Percentiles rank a stretch among this genome's conserved stretches.
phyloP scores from a whole-genome alignment of 2,888 invertebrate genomes.

The Paralinhomoeus sp. region DNA sequence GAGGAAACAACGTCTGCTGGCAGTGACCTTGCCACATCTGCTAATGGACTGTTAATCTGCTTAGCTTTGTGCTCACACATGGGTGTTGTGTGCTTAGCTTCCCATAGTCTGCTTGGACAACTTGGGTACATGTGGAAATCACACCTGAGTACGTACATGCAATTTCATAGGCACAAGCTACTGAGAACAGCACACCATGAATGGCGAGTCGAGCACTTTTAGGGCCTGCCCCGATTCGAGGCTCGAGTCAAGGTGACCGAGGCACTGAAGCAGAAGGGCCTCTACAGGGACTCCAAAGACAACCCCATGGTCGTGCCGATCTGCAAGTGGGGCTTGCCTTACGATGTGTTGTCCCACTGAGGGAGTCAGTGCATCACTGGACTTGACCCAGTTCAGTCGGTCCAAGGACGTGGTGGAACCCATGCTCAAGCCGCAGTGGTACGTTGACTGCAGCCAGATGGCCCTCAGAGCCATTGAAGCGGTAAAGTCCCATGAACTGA shows the following conservation, averaged over 20 bases:
- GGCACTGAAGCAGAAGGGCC: conserved; percentile 44
- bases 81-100: too few relatives aligned
- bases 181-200: too few relatives aligned
- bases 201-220: too few relatives aligned
- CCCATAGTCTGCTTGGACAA: too few relatives aligned
- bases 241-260: conserved; percentile 58
- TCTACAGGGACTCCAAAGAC: conserved; percentile 55
- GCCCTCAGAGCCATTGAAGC: conserved; percentile 53
- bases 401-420: conserved; percentile 95
- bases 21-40: too few relatives aligned
- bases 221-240: conserved; percentile 72
- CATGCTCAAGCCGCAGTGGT: conserved; percentile 88
- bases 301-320: conserved; percentile 91
- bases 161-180: too few relatives aligned
- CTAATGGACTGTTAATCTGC: too few relatives aligned
- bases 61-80: too few relatives aligned
- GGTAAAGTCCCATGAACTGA: conserved; percentile 45
- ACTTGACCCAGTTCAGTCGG: conserved; percentile 40
- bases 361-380: background rate
- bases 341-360: too few relatives aligned
- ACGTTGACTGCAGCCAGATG: conserved; percentile 60
- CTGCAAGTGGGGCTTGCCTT: conserved; percentile 28
- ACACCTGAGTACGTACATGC: too few relatives aligned
- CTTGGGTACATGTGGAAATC: too few relatives aligned
- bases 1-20: too few relatives aligned